phyloP scores from a whole-genome alignment of 2,888 invertebrate genomes.

The Cantharis lateralis region DNA sequence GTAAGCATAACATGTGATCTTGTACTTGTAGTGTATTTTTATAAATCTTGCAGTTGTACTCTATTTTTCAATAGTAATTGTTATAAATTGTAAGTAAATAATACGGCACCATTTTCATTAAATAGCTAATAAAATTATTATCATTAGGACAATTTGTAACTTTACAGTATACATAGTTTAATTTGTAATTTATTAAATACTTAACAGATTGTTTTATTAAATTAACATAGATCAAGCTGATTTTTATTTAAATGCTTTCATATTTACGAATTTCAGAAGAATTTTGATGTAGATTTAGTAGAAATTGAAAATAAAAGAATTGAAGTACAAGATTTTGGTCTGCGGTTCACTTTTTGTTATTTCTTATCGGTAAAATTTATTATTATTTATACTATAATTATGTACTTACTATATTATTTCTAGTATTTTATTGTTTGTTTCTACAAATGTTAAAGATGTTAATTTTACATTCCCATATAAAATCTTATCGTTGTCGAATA shows the following conservation, averaged over 20 bases:
- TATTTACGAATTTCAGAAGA: too few species aligned
- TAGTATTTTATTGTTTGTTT: too few species aligned
- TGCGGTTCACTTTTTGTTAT: too few species aligned
- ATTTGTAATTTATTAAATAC: background rate
- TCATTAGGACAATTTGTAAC: background rate
- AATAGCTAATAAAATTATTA: background rate
- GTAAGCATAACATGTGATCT: background rate
- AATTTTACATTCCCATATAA: background rate
- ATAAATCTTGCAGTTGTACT: background rate
- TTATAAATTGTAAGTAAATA: background rate
- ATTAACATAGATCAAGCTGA: background rate
- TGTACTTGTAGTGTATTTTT: background rate
- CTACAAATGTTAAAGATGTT: background rate
- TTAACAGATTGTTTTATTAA: background rate
- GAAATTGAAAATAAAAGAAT: too few species aligned
- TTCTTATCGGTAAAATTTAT: too few species aligned
- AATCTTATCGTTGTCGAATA: background rate
- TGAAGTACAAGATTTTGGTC: too few species aligned
- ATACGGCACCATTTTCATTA: background rate
- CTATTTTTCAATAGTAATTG: background rate
- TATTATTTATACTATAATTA: too few species aligned
- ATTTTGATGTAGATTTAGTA: too few species aligned
- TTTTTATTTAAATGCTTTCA: background rate
- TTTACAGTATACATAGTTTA: background rate
- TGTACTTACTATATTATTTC: too few species aligned